A percentile compares a stretch with the other conserved stretches of the same genome.
These are phyloP conservation scores for Perccottus glenii DNA, from an alignment of 2,113 vertebrate genomes.

Conservation along the genomic window DNA sequence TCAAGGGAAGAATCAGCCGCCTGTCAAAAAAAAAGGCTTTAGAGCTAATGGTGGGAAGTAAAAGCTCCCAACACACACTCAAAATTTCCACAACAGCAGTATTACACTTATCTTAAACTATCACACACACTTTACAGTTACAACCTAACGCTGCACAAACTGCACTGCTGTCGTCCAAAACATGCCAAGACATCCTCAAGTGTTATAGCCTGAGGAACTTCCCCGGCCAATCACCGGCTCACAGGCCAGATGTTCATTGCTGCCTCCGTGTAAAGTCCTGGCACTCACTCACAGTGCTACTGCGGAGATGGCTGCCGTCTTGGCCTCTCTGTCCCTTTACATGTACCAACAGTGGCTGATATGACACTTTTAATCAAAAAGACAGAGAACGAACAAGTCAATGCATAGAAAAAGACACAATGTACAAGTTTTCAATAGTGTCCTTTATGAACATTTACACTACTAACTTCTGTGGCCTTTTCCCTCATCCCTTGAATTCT, in stretches of 20 bases:
- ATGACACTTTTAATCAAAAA: constrained; percentile 20
- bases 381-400: neutral
- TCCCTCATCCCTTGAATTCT: no score
- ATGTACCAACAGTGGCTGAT: constrained; percentile 54
- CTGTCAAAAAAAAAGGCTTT: constrained; percentile 86
- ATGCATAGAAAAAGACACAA: no score
- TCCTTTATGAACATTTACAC: no score
- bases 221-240: constrained; percentile 71
- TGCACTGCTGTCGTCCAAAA: constrained; percentile 65
- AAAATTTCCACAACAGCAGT: constrained; percentile 38
- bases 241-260: constrained; percentile 72
- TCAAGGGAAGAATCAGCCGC: constrained; percentile 95
- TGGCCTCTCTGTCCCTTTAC: constrained; percentile 48
- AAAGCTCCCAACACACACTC: constrained; percentile 80
- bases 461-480: no score
- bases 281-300: constrained; percentile 28
- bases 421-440: no score
- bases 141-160: constrained; percentile 33
- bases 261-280: constrained; percentile 60
- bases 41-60: constrained; percentile 92
- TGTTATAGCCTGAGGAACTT: constrained; percentile 74
- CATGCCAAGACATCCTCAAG: constrained; percentile 80
- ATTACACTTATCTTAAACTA: constrained; percentile 59
- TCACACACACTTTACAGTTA: constrained; percentile 27
- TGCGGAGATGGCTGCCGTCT: constrained; percentile 33